A percentile compares a stretch with the other conserved stretches of the same genome.
phyloP scores from a whole-genome alignment of 2,888 invertebrate genomes.

The Amblyjoppa fuscipennis region DNA sequence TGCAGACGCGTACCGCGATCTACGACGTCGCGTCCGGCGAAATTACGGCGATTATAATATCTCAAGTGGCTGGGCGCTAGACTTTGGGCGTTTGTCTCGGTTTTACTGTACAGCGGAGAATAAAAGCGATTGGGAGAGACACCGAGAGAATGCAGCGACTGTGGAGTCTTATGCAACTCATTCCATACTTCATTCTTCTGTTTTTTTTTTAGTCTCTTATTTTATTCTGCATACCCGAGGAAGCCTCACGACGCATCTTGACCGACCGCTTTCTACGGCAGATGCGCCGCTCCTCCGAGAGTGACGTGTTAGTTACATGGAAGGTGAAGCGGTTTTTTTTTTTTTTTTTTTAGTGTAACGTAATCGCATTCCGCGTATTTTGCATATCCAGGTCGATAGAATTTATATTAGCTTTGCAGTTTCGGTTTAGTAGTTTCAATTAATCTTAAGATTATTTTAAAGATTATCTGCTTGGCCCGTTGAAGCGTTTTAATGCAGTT shows the following conservation, averaged over 20 bases:
- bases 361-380: neutral
- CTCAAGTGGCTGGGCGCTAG: neutral
- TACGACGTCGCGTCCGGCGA: too few relatives aligned
- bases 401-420: neutral
- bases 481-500: neutral
- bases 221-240: conserved; percentile 20
- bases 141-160: conserved; percentile 9
- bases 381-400: neutral
- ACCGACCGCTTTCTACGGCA: conserved; percentile 37
- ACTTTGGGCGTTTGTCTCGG: neutral
- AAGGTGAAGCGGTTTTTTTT: neutral
- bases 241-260: conserved; percentile 59
- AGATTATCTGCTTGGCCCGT: neutral
- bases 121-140: neutral
- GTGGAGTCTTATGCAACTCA: conserved; percentile 51
- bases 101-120: neutral
- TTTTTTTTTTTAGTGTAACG: neutral
- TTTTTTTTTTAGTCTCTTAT: conserved; percentile 13
- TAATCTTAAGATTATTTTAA: neutral
- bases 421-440: neutral
- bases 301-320: neutral
- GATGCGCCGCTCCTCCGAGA: neutral
- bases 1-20: too few relatives aligned
- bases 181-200: conserved; percentile 18
- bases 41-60: too few relatives aligned